Conservation (phyloP, 1,140 invertebrate species). For the Drosophila pruinosa region DNA sequence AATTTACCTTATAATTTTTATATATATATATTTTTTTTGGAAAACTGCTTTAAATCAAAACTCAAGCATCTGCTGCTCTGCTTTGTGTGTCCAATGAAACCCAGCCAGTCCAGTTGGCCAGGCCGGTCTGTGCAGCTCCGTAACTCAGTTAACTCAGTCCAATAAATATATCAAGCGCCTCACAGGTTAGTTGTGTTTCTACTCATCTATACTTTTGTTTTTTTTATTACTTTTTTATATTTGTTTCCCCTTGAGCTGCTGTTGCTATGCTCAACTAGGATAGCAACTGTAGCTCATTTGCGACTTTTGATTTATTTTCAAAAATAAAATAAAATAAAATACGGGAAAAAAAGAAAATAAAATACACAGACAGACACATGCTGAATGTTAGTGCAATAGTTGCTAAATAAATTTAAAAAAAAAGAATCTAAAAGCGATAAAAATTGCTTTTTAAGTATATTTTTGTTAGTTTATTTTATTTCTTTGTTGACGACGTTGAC, state of each 20-base stretch:
- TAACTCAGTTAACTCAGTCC: slow-evolving; percentile 66
- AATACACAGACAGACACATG: slow-evolving; percentile 61
- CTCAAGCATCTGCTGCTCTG: neutral
- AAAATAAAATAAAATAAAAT: slow-evolving; percentile 35
- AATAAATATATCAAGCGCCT: slow-evolving; percentile 69
- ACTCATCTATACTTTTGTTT: slow-evolving; percentile 69
- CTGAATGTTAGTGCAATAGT: slow-evolving; percentile 57
- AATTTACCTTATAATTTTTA: slow-evolving; percentile 2
- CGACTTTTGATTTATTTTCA: slow-evolving; percentile 45
- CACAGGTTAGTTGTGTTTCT: slow-evolving; percentile 82
- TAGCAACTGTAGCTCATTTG: slow-evolving; percentile 38
- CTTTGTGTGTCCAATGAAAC: slow-evolving; percentile 53
- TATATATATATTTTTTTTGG: slow-evolving; percentile 10
- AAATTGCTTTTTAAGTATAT: slow-evolving; percentile 34
- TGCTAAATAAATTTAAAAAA: slow-evolving; percentile 47
- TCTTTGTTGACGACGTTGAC: slow-evolving; percentile 80
- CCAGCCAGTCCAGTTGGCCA: slow-evolving; percentile 66
- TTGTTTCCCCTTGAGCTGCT: slow-evolving; percentile 33
- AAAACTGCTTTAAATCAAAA: neutral
- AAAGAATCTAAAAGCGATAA: neutral
- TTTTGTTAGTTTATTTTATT: slow-evolving; percentile 73
- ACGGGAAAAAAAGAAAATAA: slow-evolving; percentile 31
- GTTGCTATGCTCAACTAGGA: neutral
- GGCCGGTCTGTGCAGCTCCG: slow-evolving; percentile 64
- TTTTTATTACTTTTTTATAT: slow-evolving; percentile 55